These are phyloP conservation scores for Chrysodeixis includens DNA, from an alignment of 2,888 invertebrate genomes.

Conservation along the genomic window DNA sequence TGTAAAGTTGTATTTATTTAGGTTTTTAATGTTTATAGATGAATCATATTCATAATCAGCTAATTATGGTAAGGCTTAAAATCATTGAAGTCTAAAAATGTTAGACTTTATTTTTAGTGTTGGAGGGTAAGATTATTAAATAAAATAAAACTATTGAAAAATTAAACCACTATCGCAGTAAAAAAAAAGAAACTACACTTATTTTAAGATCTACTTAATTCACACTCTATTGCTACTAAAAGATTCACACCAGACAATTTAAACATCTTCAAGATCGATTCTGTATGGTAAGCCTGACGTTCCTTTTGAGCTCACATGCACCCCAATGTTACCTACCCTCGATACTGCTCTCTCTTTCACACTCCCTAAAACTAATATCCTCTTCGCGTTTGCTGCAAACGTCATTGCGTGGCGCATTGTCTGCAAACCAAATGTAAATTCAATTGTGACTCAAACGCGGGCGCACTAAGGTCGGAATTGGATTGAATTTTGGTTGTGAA, in stretches of 20 bases:
- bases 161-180: too few relatives aligned
- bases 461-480: constrained; percentile 63
- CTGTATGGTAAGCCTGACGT: constrained; percentile 77
- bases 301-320: constrained; percentile 78
- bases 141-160: too few relatives aligned
- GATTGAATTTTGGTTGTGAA: constrained; percentile 60
- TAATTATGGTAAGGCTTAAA: too few relatives aligned
- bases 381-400: constrained; percentile 79
- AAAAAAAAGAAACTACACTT: too few relatives aligned
- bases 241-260: constrained; percentile 28
- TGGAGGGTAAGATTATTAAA: too few relatives aligned
- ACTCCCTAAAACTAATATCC: constrained; percentile 57
- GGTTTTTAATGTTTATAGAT: too few relatives aligned
- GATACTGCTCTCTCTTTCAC: constrained; percentile 68
- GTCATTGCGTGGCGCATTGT: constrained; percentile 89
- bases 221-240: constrained; percentile 34
- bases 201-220: too few relatives aligned
- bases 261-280: constrained; percentile 86
- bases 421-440: constrained; percentile 62
- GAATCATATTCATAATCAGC: too few relatives aligned
- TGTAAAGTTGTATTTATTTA: too few relatives aligned
- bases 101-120: too few relatives aligned
- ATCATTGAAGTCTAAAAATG: too few relatives aligned
- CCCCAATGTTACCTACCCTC: constrained; percentile 80
- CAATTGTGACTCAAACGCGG: constrained; percentile 64